phyloP scores from a whole-genome alignment of 1,140 invertebrate species.

The Psix sp. region DNA sequence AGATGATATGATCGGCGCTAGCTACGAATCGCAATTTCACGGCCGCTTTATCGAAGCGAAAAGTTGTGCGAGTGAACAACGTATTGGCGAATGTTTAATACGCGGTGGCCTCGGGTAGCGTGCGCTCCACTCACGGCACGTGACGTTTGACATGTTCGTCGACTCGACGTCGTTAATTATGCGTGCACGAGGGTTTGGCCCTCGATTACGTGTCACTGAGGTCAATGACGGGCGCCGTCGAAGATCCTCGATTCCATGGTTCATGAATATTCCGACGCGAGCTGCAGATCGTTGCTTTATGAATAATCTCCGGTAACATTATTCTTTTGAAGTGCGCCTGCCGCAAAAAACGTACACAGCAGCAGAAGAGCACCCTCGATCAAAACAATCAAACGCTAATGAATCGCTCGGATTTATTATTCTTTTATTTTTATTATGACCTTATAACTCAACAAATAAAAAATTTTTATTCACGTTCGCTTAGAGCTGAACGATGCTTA shows the following conservation, averaged over 20 bases:
- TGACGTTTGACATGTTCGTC: conserved; percentile 47
- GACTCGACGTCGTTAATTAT: conserved; percentile 49
- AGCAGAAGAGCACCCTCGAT: conserved; percentile 16
- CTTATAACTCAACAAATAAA: no score
- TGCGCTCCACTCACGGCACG: conserved; percentile 35
- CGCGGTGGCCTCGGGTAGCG: conserved; percentile 22
- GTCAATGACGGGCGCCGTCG: conserved; percentile 54
- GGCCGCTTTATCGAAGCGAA: conserved; percentile 13
- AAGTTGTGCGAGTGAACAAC: conserved; percentile 33
- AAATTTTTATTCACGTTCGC: no score
- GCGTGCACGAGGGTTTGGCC: conserved; percentile 51
- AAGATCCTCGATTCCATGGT: conserved; percentile 42
- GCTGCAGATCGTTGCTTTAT: conserved; percentile 56
- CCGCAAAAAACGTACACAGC: conserved; percentile 11
- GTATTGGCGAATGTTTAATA: conserved; percentile 30
- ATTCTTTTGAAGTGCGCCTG: conserved; percentile 55
- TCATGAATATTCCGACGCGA: conserved; percentile 57
- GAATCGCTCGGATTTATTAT: conserved; percentile 13
- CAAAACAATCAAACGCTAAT: conserved; percentile 31
- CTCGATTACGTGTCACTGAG: conserved; percentile 54
- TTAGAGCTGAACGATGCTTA: no score
- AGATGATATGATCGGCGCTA: conserved; percentile 49
- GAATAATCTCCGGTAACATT: conserved; percentile 56
- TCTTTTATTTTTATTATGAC: conserved; percentile 3
- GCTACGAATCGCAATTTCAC: no score